Conservation (phyloP, 1,140 invertebrate species). For the Battus philenor region DNA sequence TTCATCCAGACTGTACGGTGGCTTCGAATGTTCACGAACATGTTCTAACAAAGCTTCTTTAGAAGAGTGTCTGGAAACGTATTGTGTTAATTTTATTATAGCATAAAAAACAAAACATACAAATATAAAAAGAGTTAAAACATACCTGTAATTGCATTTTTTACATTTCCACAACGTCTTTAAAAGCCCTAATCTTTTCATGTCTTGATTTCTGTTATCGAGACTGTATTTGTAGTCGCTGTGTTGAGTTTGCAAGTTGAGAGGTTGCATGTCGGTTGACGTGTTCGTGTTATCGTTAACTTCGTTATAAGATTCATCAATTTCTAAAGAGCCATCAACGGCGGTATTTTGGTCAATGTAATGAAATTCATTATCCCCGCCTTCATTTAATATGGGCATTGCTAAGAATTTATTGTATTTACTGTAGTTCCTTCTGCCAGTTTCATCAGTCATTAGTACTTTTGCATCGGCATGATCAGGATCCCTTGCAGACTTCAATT, state of each 20-base stretch:
- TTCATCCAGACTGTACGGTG: conserved; percentile 31
- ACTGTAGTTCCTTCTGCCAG: conserved; percentile 92
- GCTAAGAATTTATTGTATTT: conserved; percentile 92
- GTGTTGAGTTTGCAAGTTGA: conserved; percentile 63
- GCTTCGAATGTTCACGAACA: conserved; percentile 63
- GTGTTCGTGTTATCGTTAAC: conserved; percentile 32
- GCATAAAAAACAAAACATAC: conserved; percentile 1
- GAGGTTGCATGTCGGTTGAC: conserved; percentile 56
- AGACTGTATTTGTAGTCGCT: conserved; percentile 44
- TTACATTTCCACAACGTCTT: conserved; percentile 84
- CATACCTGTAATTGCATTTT: conserved; percentile 88
- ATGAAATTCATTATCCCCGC: conserved; percentile 63
- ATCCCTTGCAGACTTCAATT: conserved; percentile 90
- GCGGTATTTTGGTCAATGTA: conserved; percentile 57
- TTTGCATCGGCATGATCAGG: conserved; percentile 85
- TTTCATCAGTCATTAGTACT: conserved; percentile 93
- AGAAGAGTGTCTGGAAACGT: conserved; percentile 62
- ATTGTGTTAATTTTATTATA: neutral
- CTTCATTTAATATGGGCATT: conserved; percentile 81
- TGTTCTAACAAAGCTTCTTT: conserved; percentile 70
- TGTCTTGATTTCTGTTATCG: conserved; percentile 47
- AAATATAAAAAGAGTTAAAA: conserved; percentile 4
- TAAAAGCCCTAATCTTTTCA: conserved; percentile 62
- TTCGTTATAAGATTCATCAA: conserved; percentile 51
- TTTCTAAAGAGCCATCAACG: conserved; percentile 43